phyloP scores from a whole-genome alignment of 1,140 invertebrate genomes.

The Limonius californicus region DNA sequence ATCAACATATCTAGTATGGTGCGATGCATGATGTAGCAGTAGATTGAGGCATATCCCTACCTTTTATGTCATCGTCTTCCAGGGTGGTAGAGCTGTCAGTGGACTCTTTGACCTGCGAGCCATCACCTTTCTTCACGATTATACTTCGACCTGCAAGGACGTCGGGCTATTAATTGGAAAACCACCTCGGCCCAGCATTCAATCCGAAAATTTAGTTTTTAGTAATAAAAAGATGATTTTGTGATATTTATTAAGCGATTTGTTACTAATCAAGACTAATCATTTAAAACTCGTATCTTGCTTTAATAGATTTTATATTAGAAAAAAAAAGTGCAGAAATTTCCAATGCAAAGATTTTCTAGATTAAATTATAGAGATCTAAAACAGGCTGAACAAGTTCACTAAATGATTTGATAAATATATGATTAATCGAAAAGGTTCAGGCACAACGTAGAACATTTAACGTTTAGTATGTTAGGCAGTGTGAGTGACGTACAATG shows the following conservation, averaged over 20 bases:
- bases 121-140: slow-evolving; percentile 89
- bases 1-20: no score
- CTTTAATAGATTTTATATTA: not conserved
- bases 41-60: slow-evolving; percentile 60
- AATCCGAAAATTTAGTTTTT: not conserved
- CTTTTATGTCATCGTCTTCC: slow-evolving; percentile 87
- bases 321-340: slow-evolving; percentile 3
- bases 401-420: not conserved
- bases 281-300: not conserved
- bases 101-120: slow-evolving; percentile 92
- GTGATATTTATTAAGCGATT: not conserved
- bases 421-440: slow-evolving; percentile 7
- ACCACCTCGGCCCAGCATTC: no score
- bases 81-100: slow-evolving; percentile 90
- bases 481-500: slow-evolving; percentile 12
- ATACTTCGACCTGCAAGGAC: slow-evolving; percentile 76
- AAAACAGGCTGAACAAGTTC: slow-evolving; percentile 3
- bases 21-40: not conserved
- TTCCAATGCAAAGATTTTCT: not conserved
- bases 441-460: not conserved
- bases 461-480: slow-evolving; percentile 14
- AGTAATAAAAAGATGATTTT: not conserved
- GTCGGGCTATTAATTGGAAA: no score
- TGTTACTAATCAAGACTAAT: not conserved
- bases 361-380: not conserved